A percentile compares a stretch with the other conserved stretches of the same genome.
Conservation (phyloP, 2,888 invertebrate genomes). For the Dicranocentrus wangi region DNA sequence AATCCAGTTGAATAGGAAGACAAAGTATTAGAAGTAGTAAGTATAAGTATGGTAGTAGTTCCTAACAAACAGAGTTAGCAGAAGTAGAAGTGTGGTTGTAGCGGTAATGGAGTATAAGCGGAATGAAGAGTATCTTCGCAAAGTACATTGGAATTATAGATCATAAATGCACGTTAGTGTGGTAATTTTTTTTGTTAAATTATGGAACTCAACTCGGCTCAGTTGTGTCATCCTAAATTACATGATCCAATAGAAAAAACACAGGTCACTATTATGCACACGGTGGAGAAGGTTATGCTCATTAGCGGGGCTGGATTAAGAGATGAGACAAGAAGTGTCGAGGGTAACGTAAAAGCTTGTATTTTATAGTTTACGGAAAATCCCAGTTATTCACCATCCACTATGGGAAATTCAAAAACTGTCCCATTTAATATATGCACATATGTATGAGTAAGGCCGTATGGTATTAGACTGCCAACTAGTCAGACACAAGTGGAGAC, state of each 20-base stretch:
- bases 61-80: conserved; percentile 17
- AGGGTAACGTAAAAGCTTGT: conserved; percentile 55
- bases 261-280: not conserved
- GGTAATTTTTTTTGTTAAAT: not conserved
- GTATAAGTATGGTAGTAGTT: conserved; percentile 1
- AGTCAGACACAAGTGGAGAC: conserved; percentile 16
- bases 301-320: not conserved
- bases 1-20: conserved; percentile 21
- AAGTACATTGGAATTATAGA: not conserved
- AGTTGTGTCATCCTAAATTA: not conserved
- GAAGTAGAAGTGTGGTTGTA: not conserved
- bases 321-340: conserved; percentile 46
- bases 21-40: conserved; percentile 13
- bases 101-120: conserved; percentile 28
- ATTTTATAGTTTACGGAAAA: conserved; percentile 8
- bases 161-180: conserved; percentile 5
- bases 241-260: not conserved
- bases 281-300: not conserved
- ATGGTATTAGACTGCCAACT: conserved; percentile 16
- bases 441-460: conserved; percentile 45
- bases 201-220: not conserved
- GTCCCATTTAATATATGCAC: not conserved
- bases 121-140: conserved; percentile 44
- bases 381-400: conserved; percentile 31
- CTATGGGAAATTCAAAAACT: conserved; percentile 10